phyloP scores from a whole-genome alignment of 2,888 invertebrate species.

The Morinoia aosen region DNA sequence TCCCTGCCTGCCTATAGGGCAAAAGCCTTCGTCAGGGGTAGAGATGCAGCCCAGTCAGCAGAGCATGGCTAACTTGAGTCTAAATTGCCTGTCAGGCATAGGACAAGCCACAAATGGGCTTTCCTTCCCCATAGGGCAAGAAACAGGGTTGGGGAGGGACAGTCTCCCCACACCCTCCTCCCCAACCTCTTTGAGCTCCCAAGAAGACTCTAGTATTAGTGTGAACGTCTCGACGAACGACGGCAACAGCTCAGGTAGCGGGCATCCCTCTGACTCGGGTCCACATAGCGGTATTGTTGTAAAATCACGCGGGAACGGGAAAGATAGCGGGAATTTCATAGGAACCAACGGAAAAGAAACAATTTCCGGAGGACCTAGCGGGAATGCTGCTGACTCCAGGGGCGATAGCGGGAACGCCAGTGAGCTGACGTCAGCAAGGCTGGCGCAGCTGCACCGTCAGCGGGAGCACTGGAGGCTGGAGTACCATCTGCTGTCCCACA shows the following conservation, averaged over 20 bases:
- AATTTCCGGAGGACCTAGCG: not conserved
- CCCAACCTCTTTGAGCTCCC: conserved; percentile 33
- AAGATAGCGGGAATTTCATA: not conserved
- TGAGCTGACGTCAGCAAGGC: conserved; percentile 68
- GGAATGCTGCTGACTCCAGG: not conserved
- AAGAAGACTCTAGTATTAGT: conserved; percentile 13
- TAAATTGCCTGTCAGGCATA: not conserved
- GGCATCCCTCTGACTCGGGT: not conserved
- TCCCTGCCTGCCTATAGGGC: not conserved
- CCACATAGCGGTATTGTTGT: not conserved
- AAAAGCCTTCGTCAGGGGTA: not conserved
- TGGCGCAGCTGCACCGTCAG: conserved; percentile 76
- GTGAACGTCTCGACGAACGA: not conserved
- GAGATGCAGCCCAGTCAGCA: not conserved
- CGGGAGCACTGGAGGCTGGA: conserved; percentile 82
- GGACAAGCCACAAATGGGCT: not conserved
- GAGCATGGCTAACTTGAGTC: not conserved
- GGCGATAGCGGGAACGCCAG: not conserved
- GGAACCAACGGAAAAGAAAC: not conserved
- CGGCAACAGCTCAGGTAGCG: not conserved
- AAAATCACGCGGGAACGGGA: not conserved
- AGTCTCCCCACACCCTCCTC: not conserved
- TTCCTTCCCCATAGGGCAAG: not conserved
- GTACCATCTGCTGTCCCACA: conserved; percentile 79
- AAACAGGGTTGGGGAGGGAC: not conserved